phyloP scores from a whole-genome alignment of 2,888 invertebrate species.

The Laspeyria flexula region DNA sequence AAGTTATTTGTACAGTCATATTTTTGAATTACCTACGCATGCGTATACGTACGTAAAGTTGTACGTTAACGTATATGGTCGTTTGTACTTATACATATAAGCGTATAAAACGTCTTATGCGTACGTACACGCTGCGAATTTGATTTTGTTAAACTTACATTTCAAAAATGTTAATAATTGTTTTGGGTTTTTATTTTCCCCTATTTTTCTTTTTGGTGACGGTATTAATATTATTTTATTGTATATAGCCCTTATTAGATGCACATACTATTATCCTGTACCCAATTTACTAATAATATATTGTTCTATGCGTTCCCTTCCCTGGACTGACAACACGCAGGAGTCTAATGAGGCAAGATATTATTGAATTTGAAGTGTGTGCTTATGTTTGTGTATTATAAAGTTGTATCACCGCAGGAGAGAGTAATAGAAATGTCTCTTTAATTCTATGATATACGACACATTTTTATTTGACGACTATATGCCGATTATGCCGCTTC shows the following conservation, averaged over 20 bases:
- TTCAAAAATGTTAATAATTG: background rate
- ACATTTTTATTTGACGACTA: too few species aligned
- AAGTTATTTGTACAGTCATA: too few species aligned
- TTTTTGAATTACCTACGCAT: too few species aligned
- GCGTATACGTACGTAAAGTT: too few species aligned
- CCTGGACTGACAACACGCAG: constrained; percentile 74
- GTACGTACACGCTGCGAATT: too few species aligned
- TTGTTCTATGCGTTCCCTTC: constrained; percentile 66
- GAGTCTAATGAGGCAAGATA: constrained; percentile 90
- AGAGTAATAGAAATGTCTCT: too few species aligned
- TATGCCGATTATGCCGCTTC: too few species aligned
- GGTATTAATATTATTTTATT: background rate
- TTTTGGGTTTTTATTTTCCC: too few species aligned
- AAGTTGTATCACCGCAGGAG: constrained; percentile 33
- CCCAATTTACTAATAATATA: constrained; percentile 65
- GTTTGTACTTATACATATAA: too few species aligned
- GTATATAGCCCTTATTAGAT: background rate
- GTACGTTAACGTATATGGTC: too few species aligned
- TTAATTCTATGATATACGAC: background rate
- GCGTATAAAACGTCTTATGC: too few species aligned
- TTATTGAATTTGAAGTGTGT: constrained; percentile 45
- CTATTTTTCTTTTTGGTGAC: background rate
- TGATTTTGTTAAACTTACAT: too few species aligned
- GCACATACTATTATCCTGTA: constrained; percentile 1
- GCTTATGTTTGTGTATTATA: constrained; percentile 44